Conservation (phyloP, 2,888 invertebrate genomes). For the Drosophila hawaiiensis region DNA sequence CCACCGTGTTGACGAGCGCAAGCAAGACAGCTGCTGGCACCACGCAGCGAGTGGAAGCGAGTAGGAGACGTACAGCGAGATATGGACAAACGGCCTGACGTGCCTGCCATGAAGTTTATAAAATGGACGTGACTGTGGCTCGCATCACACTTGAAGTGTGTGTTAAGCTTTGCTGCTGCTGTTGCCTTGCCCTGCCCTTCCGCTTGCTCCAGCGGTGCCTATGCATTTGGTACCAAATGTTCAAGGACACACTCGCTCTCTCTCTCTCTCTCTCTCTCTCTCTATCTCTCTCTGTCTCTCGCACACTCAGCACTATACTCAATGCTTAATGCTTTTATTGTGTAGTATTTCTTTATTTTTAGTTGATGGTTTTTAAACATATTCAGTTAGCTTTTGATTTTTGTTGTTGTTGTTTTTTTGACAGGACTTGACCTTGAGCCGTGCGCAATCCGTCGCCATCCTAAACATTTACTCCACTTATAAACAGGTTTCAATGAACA, state of each 20-base stretch:
- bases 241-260: slow-evolving; percentile 77
- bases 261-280: slow-evolving; percentile 14
- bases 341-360: slow-evolving; percentile 63
- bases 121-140: slow-evolving; percentile 75
- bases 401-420: slow-evolving; percentile 23
- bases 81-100: slow-evolving; percentile 45
- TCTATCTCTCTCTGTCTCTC: slow-evolving; percentile 6
- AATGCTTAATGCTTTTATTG: slow-evolving; percentile 64
- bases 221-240: slow-evolving; percentile 74
- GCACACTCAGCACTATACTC: slow-evolving; percentile 8
- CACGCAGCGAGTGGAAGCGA: slow-evolving; percentile 5
- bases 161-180: slow-evolving; percentile 66
- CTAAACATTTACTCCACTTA: slow-evolving; percentile 56
- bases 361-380: slow-evolving; percentile 63
- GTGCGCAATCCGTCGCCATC: background rate
- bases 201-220: slow-evolving; percentile 35
- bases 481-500: slow-evolving; percentile 58
- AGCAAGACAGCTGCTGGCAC: slow-evolving; percentile 23
- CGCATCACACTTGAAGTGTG: slow-evolving; percentile 68
- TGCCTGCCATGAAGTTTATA: slow-evolving; percentile 73
- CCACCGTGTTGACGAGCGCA: slow-evolving; percentile 19
- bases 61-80: slow-evolving; percentile 10
- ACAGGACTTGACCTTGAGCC: slow-evolving; percentile 54
- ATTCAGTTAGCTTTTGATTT: slow-evolving; percentile 46
- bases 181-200: slow-evolving; percentile 11